Base-by-base conservation (phyloP, 1,140 invertebrate species). In the Mizuhopecten yessoensis region DNA sequence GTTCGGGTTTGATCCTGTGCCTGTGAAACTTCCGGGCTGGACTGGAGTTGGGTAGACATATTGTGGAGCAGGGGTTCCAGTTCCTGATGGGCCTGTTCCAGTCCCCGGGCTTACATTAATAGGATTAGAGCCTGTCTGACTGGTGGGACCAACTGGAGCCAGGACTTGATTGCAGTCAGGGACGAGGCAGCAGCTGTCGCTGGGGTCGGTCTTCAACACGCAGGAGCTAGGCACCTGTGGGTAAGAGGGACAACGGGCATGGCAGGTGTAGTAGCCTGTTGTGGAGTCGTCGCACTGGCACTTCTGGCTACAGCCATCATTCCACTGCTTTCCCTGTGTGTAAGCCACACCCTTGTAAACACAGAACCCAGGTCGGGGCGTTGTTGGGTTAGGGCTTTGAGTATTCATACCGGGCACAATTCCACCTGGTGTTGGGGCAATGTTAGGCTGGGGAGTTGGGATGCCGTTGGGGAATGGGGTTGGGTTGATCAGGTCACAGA, bases 401-500 rank as follows among this genome's bases (percentile, higher is more conserved):
- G 45, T 57, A 3, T 7, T 57, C 45, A 57, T 57, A 57, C 20
- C 20, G 7, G 45, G 45, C 3, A 17, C 45, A 57, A 57, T 57
- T 15, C 45, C 45, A 57, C 23, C 17, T 89, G 94, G 93, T 29
- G 92, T 89, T 17, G 86, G 91, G 13, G 75, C 87, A 23, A 90
- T 89, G 39, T 90, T 89, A 49, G 93, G 94, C 86, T 91, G 90
- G 36, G 94, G 94, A 36, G 95, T 95, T 33, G 95, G 94, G 33
- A 92, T 75, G 17, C 94, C 94, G 49, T 92, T 93, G 29, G 95
- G 95, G 94, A 95, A 95, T 88, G 95, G 95, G 23, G 94, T 94
- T 42, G 95, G 94, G 91, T 95, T 93, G 39, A 95, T 87, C 86
- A 94, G 94, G 91, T 95, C 94, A 91, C 95, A 95, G 91, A 91